Evolutionary conservation across 2,888 invertebrate genomes (phyloP), one percentile per base, ranked within the genome.

Genomic region (Brassicogethes aeneus): DNA sequence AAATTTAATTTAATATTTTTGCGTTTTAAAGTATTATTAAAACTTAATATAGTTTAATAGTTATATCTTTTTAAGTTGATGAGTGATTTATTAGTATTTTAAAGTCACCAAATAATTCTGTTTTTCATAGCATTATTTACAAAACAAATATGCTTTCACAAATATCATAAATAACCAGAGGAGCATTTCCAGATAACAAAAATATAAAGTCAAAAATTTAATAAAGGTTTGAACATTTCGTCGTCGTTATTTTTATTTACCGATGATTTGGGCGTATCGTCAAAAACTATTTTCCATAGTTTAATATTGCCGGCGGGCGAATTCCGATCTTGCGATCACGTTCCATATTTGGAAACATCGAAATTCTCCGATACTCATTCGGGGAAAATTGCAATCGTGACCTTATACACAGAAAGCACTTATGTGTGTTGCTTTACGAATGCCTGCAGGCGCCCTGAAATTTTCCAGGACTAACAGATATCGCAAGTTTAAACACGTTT

Each of bases 361-460:
- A 57, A 59, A 59, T 64, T 65, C 59, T 57, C 60, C 62, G 59
- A 61, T 62, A 64, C 56, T 59, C 61, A 59, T 64, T 59, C 56
- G 46, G 53, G n/a, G 57, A 56, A 60, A 61, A 65, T 62, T 65
- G 63, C 61, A 56, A 59, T 63, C 61, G 63, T 57, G 57, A 59
- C 57, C 56, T 43, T 32, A 32, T 8, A 32, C 32, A 44, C 23
- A 10, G 10, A 5, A 10, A 23, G 5, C 23, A 23, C 23, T 23
- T 23, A 23, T 23, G 10, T 23, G 23, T 23, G 23, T 23, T 23
- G 5, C 23, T 10, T 23, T 23, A 5, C 5, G 5, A 10, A 5
- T 10, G 23, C 23, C 23, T 23, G 23, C 23, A 23, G 23, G 23
- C 23, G 10, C 10, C 23, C 23, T 23, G 10, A 23, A 23, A 23